Evolutionary conservation across 2,113 vertebrate genomes (phyloP).

Genomic region (Clarias batrachus): DNA sequence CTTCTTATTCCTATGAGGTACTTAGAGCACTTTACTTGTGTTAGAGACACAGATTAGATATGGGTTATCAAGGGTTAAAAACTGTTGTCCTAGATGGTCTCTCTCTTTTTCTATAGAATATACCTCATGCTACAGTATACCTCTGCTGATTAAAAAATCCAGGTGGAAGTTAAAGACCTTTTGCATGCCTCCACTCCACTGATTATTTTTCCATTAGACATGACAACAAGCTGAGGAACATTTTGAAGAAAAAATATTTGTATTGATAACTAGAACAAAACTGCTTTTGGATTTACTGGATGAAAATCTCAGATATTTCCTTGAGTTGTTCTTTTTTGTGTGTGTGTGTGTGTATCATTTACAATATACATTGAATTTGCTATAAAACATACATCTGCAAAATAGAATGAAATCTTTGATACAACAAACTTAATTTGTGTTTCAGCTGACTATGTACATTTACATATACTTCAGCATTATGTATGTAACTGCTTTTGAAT

Average conservation of each 20-base stretch:
- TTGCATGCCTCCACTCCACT: neutral
- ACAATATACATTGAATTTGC: neutral
- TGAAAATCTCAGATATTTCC: neutral
- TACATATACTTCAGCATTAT: neutral
- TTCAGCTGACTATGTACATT: neutral
- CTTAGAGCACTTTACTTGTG: neutral
- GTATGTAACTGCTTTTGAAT: neutral
- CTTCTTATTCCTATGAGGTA: neutral
- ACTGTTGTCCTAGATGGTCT: neutral
- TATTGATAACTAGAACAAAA: neutral
- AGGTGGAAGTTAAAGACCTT: neutral
- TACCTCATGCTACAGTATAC: neutral
- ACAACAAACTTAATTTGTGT: slow-evolving; percentile 2
- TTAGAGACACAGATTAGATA: neutral
- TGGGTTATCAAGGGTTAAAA: neutral
- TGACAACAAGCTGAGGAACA: neutral
- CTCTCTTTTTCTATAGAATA: neutral
- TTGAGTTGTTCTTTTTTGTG: neutral
- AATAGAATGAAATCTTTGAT: neutral
- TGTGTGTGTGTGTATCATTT: neutral
- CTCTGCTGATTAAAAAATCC: neutral
- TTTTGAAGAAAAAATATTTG: neutral
- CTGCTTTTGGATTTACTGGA: neutral
- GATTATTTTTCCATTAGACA: neutral
- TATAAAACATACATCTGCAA: neutral